A percentile compares a stretch with the other conserved stretches of the same genome.
These are phyloP conservation scores for Acholoe squamosa DNA, from an alignment of 2,888 invertebrate species.

Conservation along the genomic window DNA sequence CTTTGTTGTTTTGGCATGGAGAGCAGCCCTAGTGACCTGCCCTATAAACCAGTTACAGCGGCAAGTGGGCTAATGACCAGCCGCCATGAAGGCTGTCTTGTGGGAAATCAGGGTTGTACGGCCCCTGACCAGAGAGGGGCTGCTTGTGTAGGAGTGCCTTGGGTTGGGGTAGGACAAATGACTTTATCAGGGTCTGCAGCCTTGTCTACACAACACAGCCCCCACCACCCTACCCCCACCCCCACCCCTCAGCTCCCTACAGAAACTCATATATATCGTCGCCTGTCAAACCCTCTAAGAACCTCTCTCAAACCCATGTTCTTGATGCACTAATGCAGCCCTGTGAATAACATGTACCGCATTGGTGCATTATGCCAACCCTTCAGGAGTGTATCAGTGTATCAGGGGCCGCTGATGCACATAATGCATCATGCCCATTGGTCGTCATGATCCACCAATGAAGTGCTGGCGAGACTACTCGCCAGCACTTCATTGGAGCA, in stretches of 20 bases:
- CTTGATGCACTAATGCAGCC: too few relatives aligned
- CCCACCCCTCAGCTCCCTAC: neutral
- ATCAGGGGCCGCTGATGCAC: too few relatives aligned
- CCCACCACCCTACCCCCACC: neutral
- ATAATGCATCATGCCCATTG: too few relatives aligned
- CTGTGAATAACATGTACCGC: too few relatives aligned
- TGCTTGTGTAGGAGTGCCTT: neutral
- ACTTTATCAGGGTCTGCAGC: neutral
- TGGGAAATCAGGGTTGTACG: slow-evolving; percentile 30
- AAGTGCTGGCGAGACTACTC: too few relatives aligned
- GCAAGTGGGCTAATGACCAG: slow-evolving; percentile 31
- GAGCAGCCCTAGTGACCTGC: neutral
- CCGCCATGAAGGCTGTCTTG: neutral
- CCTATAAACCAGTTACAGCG: slow-evolving; percentile 1
- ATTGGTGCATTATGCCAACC: too few relatives aligned
- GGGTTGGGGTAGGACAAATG: neutral
- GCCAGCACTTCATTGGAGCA: too few relatives aligned
- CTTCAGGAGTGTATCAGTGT: too few relatives aligned
- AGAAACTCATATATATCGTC: neutral
- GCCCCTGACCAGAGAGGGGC: neutral
- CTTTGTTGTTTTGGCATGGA: neutral
- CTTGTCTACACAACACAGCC: neutral
- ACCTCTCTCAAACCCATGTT: too few relatives aligned
- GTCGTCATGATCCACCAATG: too few relatives aligned
- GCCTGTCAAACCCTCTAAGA: too few relatives aligned